These are phyloP conservation scores for Napeogenes inachia DNA, from an alignment of 2,888 invertebrate genomes.

Conservation along the genomic window DNA sequence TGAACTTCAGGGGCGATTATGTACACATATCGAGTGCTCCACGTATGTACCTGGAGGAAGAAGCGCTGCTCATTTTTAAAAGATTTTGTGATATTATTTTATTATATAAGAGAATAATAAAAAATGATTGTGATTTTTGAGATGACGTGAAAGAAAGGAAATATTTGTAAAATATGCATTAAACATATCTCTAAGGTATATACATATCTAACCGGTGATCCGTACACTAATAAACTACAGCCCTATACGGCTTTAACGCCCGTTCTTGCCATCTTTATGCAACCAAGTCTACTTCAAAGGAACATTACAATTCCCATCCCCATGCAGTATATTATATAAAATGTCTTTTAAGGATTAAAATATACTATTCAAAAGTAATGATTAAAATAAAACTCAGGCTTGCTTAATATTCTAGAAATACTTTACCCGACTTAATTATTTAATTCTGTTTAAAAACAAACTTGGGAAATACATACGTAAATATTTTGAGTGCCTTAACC, in stretches of 20 bases:
- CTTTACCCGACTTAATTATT: no score
- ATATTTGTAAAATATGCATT: not conserved
- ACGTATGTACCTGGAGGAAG: not conserved
- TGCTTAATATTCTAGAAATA: no score
- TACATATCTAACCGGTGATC: slow-evolving; percentile 9
- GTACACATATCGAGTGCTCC: slow-evolving; percentile 3
- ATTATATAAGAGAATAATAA: not conserved
- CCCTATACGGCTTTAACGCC: slow-evolving; percentile 11
- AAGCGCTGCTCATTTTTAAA: slow-evolving; percentile 3
- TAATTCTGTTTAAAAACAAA: no score
- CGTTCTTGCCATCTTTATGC: slow-evolving; percentile 28
- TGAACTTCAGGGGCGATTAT: slow-evolving; percentile 4
- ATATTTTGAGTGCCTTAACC: no score
- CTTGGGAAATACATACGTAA: no score
- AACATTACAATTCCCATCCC: slow-evolving; percentile 27
- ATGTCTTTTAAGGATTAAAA: no score
- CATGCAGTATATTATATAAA: no score
- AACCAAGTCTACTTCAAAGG: slow-evolving; percentile 25
- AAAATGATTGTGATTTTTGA: not conserved
- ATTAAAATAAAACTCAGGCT: no score
- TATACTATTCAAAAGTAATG: no score
- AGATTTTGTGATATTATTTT: not conserved
- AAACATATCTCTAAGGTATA: slow-evolving; percentile 13
- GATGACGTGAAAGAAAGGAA: not conserved
- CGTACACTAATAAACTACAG: slow-evolving; percentile 26